Evolutionary conservation across 2,888 invertebrate genomes (phyloP).

Genomic region (Microctonus aethiopoides): DNA sequence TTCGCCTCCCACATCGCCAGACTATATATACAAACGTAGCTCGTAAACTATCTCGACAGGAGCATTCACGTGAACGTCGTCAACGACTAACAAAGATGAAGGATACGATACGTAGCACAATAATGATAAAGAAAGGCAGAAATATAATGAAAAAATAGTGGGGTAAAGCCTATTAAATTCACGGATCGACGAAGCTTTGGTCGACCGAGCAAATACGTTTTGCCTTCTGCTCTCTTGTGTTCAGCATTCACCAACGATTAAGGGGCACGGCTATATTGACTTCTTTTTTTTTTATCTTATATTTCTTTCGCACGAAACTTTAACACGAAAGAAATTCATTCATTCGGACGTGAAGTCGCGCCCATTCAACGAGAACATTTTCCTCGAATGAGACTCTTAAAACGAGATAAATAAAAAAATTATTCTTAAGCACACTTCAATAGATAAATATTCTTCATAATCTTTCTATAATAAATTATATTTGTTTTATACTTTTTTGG

Average conservation of each 20-base stretch:
- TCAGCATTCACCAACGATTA: slow-evolving; percentile 4
- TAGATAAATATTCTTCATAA: neutral
- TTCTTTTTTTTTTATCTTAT: neutral
- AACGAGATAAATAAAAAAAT: slow-evolving; percentile 4
- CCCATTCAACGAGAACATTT: slow-evolving; percentile 31
- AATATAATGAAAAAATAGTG: neutral
- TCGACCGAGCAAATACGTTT: slow-evolving; percentile 13
- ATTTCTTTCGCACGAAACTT: neutral
- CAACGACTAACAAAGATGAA: neutral
- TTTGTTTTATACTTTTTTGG: no score
- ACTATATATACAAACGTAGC: neutral
- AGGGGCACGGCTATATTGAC: slow-evolving; percentile 12
- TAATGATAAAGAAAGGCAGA: neutral
- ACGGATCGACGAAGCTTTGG: neutral
- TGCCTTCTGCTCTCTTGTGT: slow-evolving; percentile 6
- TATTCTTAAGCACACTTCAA: neutral
- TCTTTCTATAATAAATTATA: neutral
- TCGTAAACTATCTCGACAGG: slow-evolving; percentile 3
- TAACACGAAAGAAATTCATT: slow-evolving; percentile 27
- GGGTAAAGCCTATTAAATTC: slow-evolving; percentile 3
- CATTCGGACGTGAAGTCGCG: slow-evolving; percentile 19
- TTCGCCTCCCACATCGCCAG: slow-evolving; percentile 27
- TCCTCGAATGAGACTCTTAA: slow-evolving; percentile 18
- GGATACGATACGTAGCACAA: neutral
- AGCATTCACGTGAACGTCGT: neutral